Evolutionary conservation across 2,113 vertebrate genomes (phyloP).

Genomic region (Merops nubicus): DNA sequence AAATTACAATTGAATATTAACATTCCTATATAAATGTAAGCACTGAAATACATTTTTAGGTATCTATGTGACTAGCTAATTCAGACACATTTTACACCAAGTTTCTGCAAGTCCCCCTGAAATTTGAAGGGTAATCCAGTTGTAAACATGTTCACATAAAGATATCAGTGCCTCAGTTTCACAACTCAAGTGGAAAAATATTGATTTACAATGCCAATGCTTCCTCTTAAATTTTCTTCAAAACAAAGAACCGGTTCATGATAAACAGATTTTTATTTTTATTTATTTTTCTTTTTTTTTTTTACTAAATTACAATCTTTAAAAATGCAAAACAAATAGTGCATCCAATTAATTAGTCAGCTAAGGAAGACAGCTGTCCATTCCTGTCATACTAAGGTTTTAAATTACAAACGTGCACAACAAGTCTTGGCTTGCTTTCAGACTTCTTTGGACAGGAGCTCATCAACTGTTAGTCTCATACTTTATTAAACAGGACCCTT

Average conservation of each 20-base stretch:
- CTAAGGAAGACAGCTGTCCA: constrained; percentile 60
- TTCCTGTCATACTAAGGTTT: constrained; percentile 56
- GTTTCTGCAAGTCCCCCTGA: background rate
- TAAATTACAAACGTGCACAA: constrained; percentile 11
- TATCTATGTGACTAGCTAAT: background rate
- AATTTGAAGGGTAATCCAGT: background rate
- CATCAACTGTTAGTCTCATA: background rate
- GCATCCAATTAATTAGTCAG: constrained; percentile 60
- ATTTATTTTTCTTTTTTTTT: background rate
- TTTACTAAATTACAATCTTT: background rate
- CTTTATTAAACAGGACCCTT: background rate
- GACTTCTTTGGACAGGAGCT: background rate
- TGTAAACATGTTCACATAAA: background rate
- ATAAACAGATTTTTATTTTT: background rate
- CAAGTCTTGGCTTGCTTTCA: background rate
- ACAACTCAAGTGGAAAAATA: background rate
- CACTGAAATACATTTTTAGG: background rate
- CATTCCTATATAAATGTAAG: background rate
- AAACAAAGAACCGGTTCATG: background rate
- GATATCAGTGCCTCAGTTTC: background rate
- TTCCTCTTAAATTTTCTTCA: background rate
- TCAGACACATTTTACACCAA: background rate
- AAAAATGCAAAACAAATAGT: constrained; percentile 57
- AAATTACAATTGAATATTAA: background rate
- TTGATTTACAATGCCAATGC: background rate